Evolutionary conservation across 2,113 vertebrate species (phyloP).

Genomic region (Oenanthe melanoleuca): DNA sequence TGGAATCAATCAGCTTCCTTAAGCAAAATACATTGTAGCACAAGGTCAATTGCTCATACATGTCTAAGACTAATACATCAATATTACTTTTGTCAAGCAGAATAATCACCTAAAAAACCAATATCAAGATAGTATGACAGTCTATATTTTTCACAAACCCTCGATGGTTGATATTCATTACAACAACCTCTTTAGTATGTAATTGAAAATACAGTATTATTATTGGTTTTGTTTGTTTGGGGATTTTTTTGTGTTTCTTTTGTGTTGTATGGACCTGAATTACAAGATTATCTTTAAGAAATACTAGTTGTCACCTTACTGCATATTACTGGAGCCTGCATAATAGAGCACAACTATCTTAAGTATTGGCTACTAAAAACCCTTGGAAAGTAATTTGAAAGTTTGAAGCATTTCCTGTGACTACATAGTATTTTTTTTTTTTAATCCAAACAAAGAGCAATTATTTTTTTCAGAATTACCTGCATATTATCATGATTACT

Average conservation of each 20-base stretch:
- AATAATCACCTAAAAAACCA: background rate
- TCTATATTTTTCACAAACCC: background rate
- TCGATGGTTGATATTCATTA: background rate
- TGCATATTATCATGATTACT: background rate
- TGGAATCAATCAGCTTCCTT: constrained; percentile 10
- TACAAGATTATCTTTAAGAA: background rate
- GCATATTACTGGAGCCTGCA: background rate
- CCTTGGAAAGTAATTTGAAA: background rate
- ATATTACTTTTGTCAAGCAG: constrained; percentile 7
- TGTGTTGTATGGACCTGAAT: background rate
- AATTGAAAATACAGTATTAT: background rate
- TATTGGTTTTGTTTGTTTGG: background rate
- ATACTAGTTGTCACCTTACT: background rate
- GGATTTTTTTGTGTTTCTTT: background rate
- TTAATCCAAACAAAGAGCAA: background rate
- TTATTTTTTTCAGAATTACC: background rate
- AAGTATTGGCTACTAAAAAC: background rate
- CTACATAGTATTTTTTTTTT: background rate
- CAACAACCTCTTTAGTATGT: background rate
- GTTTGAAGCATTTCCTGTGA: background rate
- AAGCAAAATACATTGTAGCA: background rate
- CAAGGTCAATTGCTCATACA: background rate
- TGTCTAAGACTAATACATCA: background rate
- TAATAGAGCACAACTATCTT: background rate
- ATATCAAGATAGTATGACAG: background rate